Conservation (phyloP, 2,113 vertebrate genomes). For the Mirounga angustirostris region DNA sequence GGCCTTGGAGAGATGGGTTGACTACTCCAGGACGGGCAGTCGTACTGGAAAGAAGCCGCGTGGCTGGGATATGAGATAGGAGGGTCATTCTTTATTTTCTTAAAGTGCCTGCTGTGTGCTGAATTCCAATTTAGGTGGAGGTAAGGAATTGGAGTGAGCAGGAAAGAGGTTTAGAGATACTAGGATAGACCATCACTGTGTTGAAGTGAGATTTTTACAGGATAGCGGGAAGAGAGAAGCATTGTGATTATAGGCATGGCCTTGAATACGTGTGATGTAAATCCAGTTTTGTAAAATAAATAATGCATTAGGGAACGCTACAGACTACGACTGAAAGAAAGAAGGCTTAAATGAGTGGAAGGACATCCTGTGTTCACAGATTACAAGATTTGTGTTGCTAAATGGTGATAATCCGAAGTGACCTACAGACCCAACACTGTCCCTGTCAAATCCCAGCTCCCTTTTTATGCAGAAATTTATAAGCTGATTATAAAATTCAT, state of each 20-base stretch:
- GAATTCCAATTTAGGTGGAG: background rate
- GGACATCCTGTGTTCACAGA: background rate
- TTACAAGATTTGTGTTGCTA: background rate
- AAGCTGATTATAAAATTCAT: background rate
- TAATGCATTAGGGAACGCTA: background rate
- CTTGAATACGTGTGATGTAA: background rate
- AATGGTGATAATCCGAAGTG: background rate
- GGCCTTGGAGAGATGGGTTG: background rate
- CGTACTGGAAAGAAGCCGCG: background rate
- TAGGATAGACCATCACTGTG: background rate
- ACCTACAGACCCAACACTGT: background rate
- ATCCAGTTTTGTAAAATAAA: background rate
- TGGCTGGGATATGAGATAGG: background rate
- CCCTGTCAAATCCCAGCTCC: background rate
- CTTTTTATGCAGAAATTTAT: background rate
- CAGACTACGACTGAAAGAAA: background rate
- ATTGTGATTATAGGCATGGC: background rate
- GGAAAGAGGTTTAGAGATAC: background rate
- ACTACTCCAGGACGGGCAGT: background rate
- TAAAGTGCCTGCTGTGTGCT: background rate
- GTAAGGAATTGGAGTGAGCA: background rate
- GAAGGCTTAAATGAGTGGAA: background rate
- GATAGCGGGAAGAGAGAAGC: background rate
- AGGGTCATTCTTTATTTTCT: background rate
- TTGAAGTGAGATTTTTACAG: constrained; percentile 35